Evolutionary conservation across 2,797 vertebrate species (phyloP), one percentile per base, ranked within the genome.

Genomic region (Zenarchopterus dispar): DNA sequence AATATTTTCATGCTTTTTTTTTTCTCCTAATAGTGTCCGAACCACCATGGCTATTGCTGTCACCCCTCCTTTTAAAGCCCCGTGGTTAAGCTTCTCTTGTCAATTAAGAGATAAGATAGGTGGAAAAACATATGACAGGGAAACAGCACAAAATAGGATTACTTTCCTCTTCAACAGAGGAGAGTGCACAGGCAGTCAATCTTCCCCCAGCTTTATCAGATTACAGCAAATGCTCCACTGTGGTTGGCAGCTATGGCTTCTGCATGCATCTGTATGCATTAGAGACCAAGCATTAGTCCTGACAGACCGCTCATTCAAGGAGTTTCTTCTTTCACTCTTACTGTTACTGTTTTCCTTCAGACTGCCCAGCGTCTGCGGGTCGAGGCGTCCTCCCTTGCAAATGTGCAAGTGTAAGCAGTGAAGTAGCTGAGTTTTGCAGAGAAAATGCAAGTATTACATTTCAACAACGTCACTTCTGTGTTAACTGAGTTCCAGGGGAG

Each of bases 141-240:
- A 88, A 91, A 84, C 65, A 60, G 84, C 71, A 83, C 82, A 85
- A 89, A 91, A 93, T 81, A 56, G 70, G 87, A 92, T 91, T 88
- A 91, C 61, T 49, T 53, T 80, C 24, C 73, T 78, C 82, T 72
- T 81, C 62, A 63, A 65, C 64, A 60, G 70, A 77, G 67, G 60
- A 76, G 73, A 78, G 80, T 75, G 77, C 77, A 71, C 75, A 41
- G 48, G 69, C 79, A 82, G 75, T 76, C 70, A 59, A 71, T 85
- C 71, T 73, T 72, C 52, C 62, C 52, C 54, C 36, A 24, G 61
- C 64, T 78, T 84, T 64, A 88, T 89, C 88, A 84, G 70, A 88
- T 89, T 89, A 89, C 81, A 71, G 79, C 72, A 84, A 79, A 86
- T 69, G 77, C 66, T 74, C 61, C 22, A 4, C 42, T 56, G 70